These are phyloP conservation scores for Megastigmus dorsalis DNA, from an alignment of 2,888 invertebrate species.

Conservation along the genomic window DNA sequence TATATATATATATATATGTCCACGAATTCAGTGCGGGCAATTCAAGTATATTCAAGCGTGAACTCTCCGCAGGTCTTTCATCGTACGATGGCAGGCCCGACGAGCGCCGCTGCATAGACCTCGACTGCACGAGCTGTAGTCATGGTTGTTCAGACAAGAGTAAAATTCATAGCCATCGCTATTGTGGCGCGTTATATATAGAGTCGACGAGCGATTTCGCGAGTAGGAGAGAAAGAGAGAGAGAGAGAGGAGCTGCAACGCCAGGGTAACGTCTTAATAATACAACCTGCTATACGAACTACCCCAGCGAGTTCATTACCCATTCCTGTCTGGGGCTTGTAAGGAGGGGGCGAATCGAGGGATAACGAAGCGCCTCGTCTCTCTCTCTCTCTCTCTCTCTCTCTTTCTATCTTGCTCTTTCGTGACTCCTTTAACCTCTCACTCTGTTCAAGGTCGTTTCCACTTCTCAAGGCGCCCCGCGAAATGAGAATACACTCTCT, in stretches of 20 bases:
- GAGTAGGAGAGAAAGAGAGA: too few species aligned
- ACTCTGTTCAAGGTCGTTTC: conserved; percentile 31
- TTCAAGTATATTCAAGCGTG: background rate
- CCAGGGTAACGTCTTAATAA: conserved; percentile 69
- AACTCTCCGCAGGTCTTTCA: background rate
- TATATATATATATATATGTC: too few species aligned
- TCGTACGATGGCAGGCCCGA: too few species aligned
- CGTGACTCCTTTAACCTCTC: conserved; percentile 18
- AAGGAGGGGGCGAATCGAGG: conserved; percentile 62
- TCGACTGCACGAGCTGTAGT: too few species aligned
- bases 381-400: conserved; percentile 1
- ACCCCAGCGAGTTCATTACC: conserved; percentile 69
- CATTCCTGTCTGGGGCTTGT: conserved; percentile 64
- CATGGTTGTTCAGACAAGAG: conserved; percentile 19
- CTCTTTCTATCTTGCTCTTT: background rate
- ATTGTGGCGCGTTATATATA: conserved; percentile 15
- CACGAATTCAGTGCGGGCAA: too few species aligned
- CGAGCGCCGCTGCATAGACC: background rate
- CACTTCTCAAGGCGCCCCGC: conserved; percentile 6
- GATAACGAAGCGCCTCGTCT: conserved; percentile 67
- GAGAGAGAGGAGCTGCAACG: background rate
- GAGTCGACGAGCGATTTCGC: too few species aligned
- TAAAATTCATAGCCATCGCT: conserved; percentile 56
- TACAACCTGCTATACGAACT: conserved; percentile 64
- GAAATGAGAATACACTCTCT: conserved; percentile 34